Evolutionary conservation across 2,113 vertebrate genomes (phyloP).

Genomic region (Psilopsiagon aymara): DNA sequence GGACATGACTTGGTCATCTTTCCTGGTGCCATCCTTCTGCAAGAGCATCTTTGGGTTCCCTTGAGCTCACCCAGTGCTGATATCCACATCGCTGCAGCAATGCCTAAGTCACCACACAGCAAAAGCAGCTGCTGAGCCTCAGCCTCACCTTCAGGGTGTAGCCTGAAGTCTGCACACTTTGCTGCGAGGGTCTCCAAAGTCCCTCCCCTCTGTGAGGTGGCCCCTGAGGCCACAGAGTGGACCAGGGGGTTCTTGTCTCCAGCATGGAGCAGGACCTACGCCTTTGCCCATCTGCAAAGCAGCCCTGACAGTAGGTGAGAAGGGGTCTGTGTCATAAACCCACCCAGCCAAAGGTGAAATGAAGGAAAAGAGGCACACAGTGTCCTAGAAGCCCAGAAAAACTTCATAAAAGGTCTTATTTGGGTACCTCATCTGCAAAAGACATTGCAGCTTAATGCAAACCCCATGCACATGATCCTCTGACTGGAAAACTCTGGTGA

Average conservation of each 20-base stretch:
- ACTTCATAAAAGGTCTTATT: neutral
- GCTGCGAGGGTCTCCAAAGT: neutral
- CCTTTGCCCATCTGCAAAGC: neutral
- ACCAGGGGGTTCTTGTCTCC: neutral
- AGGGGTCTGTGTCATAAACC: neutral
- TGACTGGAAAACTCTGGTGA: rapidly evolving
- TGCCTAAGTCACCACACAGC: rapidly evolving
- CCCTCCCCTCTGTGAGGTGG: neutral
- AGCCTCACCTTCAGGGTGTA: rapidly evolving
- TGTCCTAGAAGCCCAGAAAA: neutral
- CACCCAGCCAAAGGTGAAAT: rapidly evolving
- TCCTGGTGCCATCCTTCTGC: neutral
- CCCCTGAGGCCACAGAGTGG: neutral
- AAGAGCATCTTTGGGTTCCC: neutral
- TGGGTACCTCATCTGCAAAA: neutral
- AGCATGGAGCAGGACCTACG: rapidly evolving
- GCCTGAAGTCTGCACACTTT: rapidly evolving
- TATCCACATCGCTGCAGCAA: rapidly evolving
- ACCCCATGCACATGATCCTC: rapidly evolving
- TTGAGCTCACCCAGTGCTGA: rapidly evolving
- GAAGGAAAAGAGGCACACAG: neutral
- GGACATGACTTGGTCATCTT: neutral
- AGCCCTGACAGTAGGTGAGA: neutral
- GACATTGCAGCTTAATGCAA: neutral
- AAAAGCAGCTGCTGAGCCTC: neutral